Evolutionary conservation across 1,140 invertebrate species (phyloP).

Genomic region (Ceratitis capitata): DNA sequence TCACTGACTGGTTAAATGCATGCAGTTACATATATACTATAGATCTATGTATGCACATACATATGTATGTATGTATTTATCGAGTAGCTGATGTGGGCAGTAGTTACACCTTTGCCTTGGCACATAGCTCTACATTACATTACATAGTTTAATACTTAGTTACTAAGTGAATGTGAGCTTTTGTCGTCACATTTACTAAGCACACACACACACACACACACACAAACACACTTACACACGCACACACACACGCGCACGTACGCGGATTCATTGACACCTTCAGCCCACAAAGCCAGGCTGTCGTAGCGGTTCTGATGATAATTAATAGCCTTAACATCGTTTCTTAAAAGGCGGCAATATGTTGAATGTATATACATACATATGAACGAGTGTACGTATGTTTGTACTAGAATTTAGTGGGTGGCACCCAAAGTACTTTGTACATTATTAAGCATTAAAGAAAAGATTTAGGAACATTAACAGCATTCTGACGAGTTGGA

Average conservation of each 20-base stretch:
- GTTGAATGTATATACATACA: too few species aligned
- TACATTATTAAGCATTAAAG: neutral
- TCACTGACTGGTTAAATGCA: neutral
- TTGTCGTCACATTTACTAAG: neutral
- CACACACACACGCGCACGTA: neutral
- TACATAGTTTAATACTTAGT: too few species aligned
- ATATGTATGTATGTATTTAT: too few species aligned
- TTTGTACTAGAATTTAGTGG: too few species aligned
- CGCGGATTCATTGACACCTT: neutral
- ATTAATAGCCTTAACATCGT: constrained; percentile 27
- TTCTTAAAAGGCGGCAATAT: neutral
- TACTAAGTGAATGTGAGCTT: neutral
- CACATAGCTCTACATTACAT: neutral
- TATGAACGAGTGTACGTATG: too few species aligned
- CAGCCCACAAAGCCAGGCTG: neutral
- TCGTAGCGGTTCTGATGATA: neutral
- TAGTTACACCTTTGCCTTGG: neutral
- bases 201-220: too few species aligned
- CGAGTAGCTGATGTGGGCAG: neutral
- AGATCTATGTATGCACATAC: neutral
- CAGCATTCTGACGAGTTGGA: neutral
- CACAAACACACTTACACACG: too few species aligned
- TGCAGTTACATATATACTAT: neutral
- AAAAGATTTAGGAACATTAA: neutral
- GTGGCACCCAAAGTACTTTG: neutral